These are phyloP conservation scores for Acrocephalus kingi DNA, from an alignment of 2,113 vertebrate genomes.

Conservation along the genomic window DNA sequence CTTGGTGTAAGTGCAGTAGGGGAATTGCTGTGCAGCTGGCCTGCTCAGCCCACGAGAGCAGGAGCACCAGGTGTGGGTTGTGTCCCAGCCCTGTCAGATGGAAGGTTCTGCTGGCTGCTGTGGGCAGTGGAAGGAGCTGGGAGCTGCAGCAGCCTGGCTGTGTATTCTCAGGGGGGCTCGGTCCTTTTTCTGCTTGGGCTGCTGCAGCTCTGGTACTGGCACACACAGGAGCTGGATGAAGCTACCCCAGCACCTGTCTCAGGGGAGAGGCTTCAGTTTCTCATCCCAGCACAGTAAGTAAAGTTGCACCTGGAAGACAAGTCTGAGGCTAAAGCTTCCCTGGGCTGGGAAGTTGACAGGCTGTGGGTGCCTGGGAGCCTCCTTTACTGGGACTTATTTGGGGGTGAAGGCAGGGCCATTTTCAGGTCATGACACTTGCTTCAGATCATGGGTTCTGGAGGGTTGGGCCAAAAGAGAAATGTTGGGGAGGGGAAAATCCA, in stretches of 20 bases:
- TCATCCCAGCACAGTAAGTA: neutral
- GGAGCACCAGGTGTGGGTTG: neutral
- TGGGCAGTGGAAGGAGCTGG: neutral
- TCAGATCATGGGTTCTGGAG: neutral
- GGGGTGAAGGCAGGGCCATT: neutral
- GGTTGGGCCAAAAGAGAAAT: neutral
- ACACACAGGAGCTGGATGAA: neutral
- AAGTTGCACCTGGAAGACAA: neutral
- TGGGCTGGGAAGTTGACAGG: accelerated
- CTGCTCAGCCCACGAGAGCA: neutral
- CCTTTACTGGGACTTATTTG: neutral
- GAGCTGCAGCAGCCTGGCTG: neutral
- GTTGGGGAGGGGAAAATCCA: neutral
- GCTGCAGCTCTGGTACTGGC: neutral
- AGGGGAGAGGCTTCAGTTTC: accelerated
- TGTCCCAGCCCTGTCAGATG: neutral
- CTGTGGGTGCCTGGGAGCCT: neutral
- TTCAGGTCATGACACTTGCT: neutral
- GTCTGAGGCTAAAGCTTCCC: neutral
- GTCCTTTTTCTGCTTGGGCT: neutral
- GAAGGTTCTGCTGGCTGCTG: neutral
- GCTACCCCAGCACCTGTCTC: neutral
- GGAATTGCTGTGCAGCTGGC: neutral
- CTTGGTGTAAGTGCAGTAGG: neutral
- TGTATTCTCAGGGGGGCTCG: neutral